These are phyloP conservation scores for Tipula helvola DNA, from an alignment of 2,888 invertebrate species.

Conservation along the genomic window DNA sequence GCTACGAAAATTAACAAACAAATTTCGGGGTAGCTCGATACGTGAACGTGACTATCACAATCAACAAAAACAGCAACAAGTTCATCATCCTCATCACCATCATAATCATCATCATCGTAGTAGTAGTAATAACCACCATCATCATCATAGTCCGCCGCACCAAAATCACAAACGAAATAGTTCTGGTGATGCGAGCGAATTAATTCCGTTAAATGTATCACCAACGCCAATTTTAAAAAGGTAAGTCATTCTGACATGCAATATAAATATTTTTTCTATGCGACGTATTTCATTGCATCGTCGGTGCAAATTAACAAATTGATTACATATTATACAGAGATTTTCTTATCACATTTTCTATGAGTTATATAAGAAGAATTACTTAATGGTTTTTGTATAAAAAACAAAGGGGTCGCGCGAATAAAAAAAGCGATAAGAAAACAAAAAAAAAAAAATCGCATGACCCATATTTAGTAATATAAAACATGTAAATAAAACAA, in stretches of 20 bases:
- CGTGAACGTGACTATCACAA: constrained; percentile 41
- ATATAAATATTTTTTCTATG: not conserved
- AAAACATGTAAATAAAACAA: not conserved
- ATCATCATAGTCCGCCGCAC: not conserved
- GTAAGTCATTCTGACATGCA: not conserved
- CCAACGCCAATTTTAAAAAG: not conserved
- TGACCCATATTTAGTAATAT: not conserved
- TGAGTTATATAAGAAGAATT: not conserved
- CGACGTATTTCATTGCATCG: not conserved
- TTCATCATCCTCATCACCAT: constrained; percentile 13
- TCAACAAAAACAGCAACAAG: constrained; percentile 12
- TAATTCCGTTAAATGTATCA: not conserved
- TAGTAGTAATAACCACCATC: not conserved
- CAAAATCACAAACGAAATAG: not conserved
- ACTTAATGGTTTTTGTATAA: not conserved
- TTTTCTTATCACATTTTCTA: not conserved
- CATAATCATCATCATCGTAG: constrained; percentile 4
- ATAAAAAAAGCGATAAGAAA: not conserved
- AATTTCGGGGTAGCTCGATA: constrained; percentile 66
- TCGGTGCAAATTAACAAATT: not conserved
- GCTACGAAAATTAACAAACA: constrained; percentile 70
- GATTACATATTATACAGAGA: not conserved
- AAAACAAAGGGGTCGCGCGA: not conserved
- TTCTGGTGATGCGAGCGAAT: not conserved
- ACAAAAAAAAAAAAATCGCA: not conserved